These are phyloP conservation scores for Mactra quadrangularis DNA, from an alignment of 1,140 invertebrate species.

Conservation along the genomic window DNA sequence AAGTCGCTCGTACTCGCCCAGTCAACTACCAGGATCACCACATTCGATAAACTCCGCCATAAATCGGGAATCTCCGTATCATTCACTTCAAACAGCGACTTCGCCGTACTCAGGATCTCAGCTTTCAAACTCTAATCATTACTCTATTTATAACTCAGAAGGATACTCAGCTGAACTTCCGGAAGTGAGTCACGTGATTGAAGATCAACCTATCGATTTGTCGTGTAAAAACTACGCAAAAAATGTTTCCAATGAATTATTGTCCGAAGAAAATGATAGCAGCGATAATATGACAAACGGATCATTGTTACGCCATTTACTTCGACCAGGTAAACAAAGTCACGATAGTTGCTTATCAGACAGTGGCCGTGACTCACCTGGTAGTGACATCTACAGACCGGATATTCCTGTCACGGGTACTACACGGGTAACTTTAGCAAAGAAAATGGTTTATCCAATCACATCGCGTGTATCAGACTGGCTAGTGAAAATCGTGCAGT, in stretches of 20 bases:
- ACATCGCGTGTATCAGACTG: conserved; percentile 82
- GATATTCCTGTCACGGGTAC: conserved; percentile 65
- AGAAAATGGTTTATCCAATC: conserved; percentile 82
- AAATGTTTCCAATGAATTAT: neutral
- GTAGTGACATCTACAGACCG: conserved; percentile 33
- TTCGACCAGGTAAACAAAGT: conserved; percentile 15
- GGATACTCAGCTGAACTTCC: conserved; percentile 3
- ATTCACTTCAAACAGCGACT: conserved; percentile 9
- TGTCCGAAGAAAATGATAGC: conserved; percentile 11
- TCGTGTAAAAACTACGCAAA: conserved; percentile 41
- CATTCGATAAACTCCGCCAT: conserved; percentile 18
- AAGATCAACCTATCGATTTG: conserved; percentile 51
- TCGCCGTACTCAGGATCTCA: conserved; percentile 34
- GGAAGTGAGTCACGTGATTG: neutral
- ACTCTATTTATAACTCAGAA: conserved; percentile 4
- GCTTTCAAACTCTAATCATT: neutral
- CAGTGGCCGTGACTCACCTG: conserved; percentile 54
- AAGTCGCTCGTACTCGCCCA: neutral
- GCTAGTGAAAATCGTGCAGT: conserved; percentile 81
- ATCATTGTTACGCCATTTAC: conserved; percentile 52
- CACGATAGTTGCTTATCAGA: conserved; percentile 34
- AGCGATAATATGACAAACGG: neutral
- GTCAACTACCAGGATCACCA: conserved; percentile 24
- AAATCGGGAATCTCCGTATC: conserved; percentile 26
- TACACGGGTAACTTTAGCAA: conserved; percentile 79